Base-by-base conservation (phyloP, 2,113 vertebrate genomes). In the Centropus unirufus region DNA sequence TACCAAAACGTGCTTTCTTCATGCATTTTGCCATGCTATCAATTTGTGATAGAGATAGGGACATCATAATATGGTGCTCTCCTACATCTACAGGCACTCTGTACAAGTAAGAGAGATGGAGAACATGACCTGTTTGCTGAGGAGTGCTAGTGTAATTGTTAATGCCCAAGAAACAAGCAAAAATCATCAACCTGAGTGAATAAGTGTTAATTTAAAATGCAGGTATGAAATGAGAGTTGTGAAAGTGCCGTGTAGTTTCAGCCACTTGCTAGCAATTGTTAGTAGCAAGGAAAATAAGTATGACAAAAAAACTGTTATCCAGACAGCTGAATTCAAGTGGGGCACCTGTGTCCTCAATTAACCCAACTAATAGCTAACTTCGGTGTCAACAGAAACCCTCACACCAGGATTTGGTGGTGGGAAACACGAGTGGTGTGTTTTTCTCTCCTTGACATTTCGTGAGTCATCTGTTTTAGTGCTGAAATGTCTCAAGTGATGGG, bases 301-400 rank as follows among this genome's bases (percentile, higher is more conserved):
- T 6, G 21, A 66, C 44, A 14, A 17, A 62, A 55, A 20, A 1
- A 4, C 12, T 12, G 3, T 51, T 74, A n/a, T 36, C 21, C 52
- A 87, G 73, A 7, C 63, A 82, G 82, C 84, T 76, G 80, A 40
- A 64, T 74, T 61, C n/a, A 20, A 76, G 52, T 42, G 76, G 30
- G 75, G 42, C 81, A 84, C 58, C 70, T 73, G 58, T 58, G 89
- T 92, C 94, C 94, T 88, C 69, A 47, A 32, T 95, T 88, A 91
- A 95, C 94, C 94, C 69, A 67, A 7, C 27, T 15, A n/a, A 23
- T 34, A 55, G 69, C 24, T 64, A 54, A 34, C 51, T 89, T 49
- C 0, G 21, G 52, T 86, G 89, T 80, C 70, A 47, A 27, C 70
- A 83, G 83, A 75, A 52, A 42, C 30, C 54, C 77, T 90, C 12